Evolutionary conservation across 1,140 invertebrate species (phyloP), one percentile per base, ranked within the genome.

Genomic region (Drosophila orosa): DNA sequence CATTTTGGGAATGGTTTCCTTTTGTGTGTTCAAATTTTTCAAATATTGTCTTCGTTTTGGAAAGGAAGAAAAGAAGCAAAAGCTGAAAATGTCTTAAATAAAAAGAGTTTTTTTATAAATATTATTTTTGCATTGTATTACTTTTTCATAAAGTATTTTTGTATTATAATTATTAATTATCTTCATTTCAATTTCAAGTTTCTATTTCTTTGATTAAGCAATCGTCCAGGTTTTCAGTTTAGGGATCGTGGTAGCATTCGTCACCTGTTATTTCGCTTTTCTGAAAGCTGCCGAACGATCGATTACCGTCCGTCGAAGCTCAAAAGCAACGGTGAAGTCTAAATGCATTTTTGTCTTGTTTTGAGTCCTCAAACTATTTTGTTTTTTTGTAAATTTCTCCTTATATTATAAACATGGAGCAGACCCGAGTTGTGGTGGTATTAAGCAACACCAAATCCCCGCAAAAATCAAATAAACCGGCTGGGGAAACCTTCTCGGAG

Each of bases 361-460:
- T 61, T 45, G 8, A 6, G 6, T 13, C 15, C 1, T 9, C 1
- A 3, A 55, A 35, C 12, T 17, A 54, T n/a, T 31, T 7, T 22
- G 15, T 52, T 10, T 42, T 29, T 22, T 10, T 37, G 13, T 22
- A n/a, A 27, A 39, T 9, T 22, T 37, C 1, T 13, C 3, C 5
- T 54, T 1, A 4, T 29, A 44, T 3, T 25, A 17, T 8, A 10
- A 55, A 6, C 1, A 80, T 74, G 69, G 54, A 56, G 0, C 45
- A 79, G 35, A 52, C 65, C 12, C 77, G 77, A 9, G 63, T 69
- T 24, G 55, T 80, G 15, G 77, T 80, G 12, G 13, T 55, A 12
- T 17, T 80, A 0, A 71, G 7, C 22, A 62, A 39, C 12, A 45
- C 7, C 19, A 33, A 39, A 19, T 35, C 27, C 13, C 0, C 19